Evolutionary conservation across 2,888 invertebrate species (phyloP), one percentile per base, ranked within the genome.

Genomic region (Tillus elongatus): DNA sequence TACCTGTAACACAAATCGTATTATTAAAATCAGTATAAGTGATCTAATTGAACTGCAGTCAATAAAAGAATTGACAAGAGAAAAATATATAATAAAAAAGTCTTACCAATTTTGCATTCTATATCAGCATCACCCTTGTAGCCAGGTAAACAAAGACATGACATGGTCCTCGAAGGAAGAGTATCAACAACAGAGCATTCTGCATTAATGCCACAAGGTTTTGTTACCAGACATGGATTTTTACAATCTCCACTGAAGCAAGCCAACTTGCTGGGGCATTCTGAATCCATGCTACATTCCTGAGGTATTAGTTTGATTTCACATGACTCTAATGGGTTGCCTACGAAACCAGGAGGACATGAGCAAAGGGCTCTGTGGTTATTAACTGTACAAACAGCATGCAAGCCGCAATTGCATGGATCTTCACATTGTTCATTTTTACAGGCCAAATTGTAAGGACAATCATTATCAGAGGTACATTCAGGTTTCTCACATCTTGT

Each of bases 161-260:
- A 79, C 77, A 91, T 85, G 4, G 89, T 88, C 49, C 90, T 75
- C 66, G 88, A 73, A 3, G 91, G 91, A 45, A 90, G 66, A 0
- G 88, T 87, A 56, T 90, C 84, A 13, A 88, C 79, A 6, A 91
- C 90, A 4, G 79, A 75, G 59, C 92, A 92, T 47, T 81, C 74
- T 0, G 91, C 88, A 57, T 83, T 80, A 24, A 69, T 59, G 10
- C 88, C 88, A 56, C 89, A 91, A 0, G 90, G 87, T 56, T 75
- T 74, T 1, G 81, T 82, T 41, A 79, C 75, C 3, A 67, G 59
- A 59, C 91, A 91, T 0, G 90, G 89, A 59, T 89, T 84, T 53
- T 75, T 79, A 57, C 91, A 91, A 45, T 71, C 69, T 30, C 81
- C 82, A 55, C 73, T 76, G 56, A 89, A 80, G 63, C 91, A 92